phyloP scores from a whole-genome alignment of 2,113 vertebrate species.

The Cervus canadensis region DNA sequence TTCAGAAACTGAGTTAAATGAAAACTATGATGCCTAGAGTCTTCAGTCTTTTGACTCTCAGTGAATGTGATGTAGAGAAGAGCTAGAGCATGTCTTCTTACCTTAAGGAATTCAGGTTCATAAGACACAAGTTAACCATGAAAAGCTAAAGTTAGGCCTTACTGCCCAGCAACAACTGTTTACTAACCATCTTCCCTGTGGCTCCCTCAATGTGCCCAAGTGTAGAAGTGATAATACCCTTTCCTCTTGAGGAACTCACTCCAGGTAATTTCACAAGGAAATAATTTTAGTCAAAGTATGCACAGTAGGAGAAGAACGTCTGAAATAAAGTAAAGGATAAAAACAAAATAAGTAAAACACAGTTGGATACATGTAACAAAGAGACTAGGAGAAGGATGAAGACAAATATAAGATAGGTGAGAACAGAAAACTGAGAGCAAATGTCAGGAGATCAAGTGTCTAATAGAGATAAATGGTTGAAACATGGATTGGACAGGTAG shows the following conservation, averaged over 20 bases:
- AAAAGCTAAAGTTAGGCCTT: background rate
- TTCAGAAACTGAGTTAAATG: constrained; percentile 25
- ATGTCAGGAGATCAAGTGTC: background rate
- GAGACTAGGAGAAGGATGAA: background rate
- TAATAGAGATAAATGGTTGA: constrained; percentile 2
- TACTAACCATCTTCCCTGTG: background rate
- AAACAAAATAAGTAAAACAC: background rate
- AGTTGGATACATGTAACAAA: background rate
- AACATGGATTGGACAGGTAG: background rate
- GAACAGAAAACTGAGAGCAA: background rate
- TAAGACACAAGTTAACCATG: background rate
- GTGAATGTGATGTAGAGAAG: background rate
- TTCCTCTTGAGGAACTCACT: background rate
- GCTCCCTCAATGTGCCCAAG: background rate
- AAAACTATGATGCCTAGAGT: background rate
- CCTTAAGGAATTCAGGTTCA: constrained; percentile 6
- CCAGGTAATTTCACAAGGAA: background rate
- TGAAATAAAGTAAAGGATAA: background rate
- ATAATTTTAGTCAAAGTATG: background rate
- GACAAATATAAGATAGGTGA: background rate
- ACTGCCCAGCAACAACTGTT: background rate
- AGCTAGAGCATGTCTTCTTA: background rate
- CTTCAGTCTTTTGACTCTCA: background rate
- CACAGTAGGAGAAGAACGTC: background rate
- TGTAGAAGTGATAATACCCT: background rate